Evolutionary conservation across 1,140 invertebrate genomes (phyloP), one percentile per base, ranked within the genome.

Genomic region (Diachasmimorpha longicaudata): DNA sequence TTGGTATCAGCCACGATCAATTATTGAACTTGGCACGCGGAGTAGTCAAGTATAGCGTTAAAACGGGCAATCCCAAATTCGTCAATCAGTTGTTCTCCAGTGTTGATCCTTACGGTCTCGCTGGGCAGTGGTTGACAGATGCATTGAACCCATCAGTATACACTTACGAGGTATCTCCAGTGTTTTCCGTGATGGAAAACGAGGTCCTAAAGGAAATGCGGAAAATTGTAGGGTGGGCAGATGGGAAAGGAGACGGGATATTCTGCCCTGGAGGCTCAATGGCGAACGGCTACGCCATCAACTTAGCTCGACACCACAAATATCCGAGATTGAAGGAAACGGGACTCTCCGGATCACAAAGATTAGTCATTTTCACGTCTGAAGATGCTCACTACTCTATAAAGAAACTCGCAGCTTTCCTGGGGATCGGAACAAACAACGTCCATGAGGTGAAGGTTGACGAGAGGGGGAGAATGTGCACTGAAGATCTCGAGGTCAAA

Each of bases 241-340:
- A 92, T 11, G 95, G 94, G 0, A 89, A 92, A 55, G 94, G 93
- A 0, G 93, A 94, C 13, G 97, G 96, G 0, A 96, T 99, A 63
- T 98, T 99, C 87, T 96, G 95, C 83, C 98, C 98, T 10, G 98
- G 98, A 37, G 98, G 98, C 0, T 97, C 97, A 0, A 95, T 99
- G 79, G 95, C 97, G 2, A 99, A 99, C 85, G 94, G 97, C 75
- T 99, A 99, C 85, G 97, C 95, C 13, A 96, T 99, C 72, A 95
- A 95, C 82, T 92, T 96, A 75, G 97, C 97, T 2, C 89, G 97
- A 44, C 94, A 95, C 83, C 87, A 92, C 77, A 84, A 79, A 70
- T 85, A 81, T 66, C 86, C 85, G 9, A 74, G 80, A 73, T 90
- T 91, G 10, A 90, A 96, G 92, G 92, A 89, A 78, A 91, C 91